Evolutionary conservation across 1,140 invertebrate species (phyloP), one percentile per base, ranked within the genome.

Genomic region (Papilio helenus): DNA sequence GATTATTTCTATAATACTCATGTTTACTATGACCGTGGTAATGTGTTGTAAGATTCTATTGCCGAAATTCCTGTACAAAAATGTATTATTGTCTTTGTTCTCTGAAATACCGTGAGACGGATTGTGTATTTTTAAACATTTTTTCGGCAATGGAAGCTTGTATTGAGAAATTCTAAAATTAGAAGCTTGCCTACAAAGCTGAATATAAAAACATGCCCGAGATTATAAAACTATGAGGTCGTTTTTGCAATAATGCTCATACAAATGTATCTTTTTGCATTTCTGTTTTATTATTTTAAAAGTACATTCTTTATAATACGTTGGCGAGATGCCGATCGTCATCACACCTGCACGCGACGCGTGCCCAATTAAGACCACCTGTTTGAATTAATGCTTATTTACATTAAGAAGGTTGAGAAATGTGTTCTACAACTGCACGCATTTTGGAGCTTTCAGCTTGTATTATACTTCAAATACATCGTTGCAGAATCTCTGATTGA

Each of bases 291-390:
- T 58, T 14, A 26, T 61, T 14, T 26, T 26, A 61, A 61, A 61
- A 26, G 20, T 26, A 12, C 0, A 61, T 42, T 44, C 39, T 72
- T 51, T 26, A 72, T 44, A 8, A 20, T 34, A 72, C 46, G 55
- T 79, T 73, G 14, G 68, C 44, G 46, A 39, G 26, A 79, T 42
- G 10, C 51, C 58, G 42, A 78, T 18, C 4, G 10, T 61, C 20
- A 58, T 23, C 58, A 61, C 58, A 61, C 58, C 58, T 61, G 58
- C 10, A 61, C 12, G 9, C 23, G 20, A 14, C 58, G 58, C 58
- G 58, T 61, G 58, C 58, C 58, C 23, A 61, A 61, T 61, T 61
- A 61, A 55, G 18, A 26, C 58, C 58, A 61, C 10, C 58, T 61
- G 23, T 26, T 26, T 61, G 14, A 61, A 61, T 61, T 58, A 58